Evolutionary conservation across 2,113 vertebrate species (phyloP), one percentile per base, ranked within the genome.

Genomic region (Carollia perspicillata): DNA sequence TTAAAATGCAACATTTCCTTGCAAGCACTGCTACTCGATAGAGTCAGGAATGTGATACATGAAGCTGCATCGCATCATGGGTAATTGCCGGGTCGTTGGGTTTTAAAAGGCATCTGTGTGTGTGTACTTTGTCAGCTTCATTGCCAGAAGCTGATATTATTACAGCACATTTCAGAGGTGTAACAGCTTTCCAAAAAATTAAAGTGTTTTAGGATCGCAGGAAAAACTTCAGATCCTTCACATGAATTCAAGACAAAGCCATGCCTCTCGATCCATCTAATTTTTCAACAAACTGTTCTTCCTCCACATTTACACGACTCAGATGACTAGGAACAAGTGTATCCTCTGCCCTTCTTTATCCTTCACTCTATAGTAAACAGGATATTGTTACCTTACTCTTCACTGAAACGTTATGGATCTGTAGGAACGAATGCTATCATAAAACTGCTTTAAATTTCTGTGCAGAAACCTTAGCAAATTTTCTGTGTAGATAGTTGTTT

Each of bases 81-180:
- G 33, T 88, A 90, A 94, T 66, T 90, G 66, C 89, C 78, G 60
- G 35, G 80, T 78, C 90, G 58, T 83, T 95, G 95, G 75, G 95
- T 97, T 95, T 92, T 92, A 95, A 97, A 96, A 90, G 81, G 87
- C 44, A 72, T 85, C 60, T 90, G 75, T 77, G 74, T 91, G 35
- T 93, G 66, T 86, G 42, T 86, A 49, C 74, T 95, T 77, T 78
- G 53, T 94, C 89, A 83, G 88, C 55, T 49, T 44, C 66, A 51
- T 75, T 78, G 72, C 95, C 92, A 93, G 78, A 95, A 89, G 55
- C 58, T 92, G 71, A 72, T 95, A 90, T 58, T 77, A 81, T 90
- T 95, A 66, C 26, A 94, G 77, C 65, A 94, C 55, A 95, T 94
- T 95, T 95, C 75, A 96, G 88, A 95, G 49, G 40, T 92, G 20